Percentiles rank a stretch among this genome's conserved stretches.
Evolutionary conservation across 2,888 invertebrate species (phyloP).

Genomic region (Rhingia rostrata): DNA sequence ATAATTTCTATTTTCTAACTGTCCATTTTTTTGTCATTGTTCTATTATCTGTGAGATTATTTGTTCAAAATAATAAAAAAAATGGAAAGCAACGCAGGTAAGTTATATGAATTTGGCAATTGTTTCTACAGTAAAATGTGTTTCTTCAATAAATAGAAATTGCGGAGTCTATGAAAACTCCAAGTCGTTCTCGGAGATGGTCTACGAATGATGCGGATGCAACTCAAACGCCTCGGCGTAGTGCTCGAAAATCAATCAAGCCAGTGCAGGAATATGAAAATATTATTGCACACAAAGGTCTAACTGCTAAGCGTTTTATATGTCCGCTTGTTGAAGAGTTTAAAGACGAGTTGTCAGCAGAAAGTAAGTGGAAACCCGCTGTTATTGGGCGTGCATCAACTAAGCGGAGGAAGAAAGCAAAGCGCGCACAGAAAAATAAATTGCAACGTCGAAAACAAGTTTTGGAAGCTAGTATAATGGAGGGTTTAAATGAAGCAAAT

Average conservation of each 20-base stretch:
- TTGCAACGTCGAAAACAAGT: conserved; percentile 28
- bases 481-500: not conserved
- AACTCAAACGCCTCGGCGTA: conserved; percentile 78
- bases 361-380: conserved; percentile 77
- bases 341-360: conserved; percentile 17
- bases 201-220: not conserved
- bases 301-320: conserved; percentile 21
- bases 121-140: not conserved
- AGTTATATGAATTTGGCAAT: not conserved
- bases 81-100: conserved; percentile 45
- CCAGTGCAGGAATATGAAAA: conserved; percentile 79
- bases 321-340: not conserved
- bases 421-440: conserved; percentile 24
- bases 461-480: conserved; percentile 4
- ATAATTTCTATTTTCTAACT: not conserved
- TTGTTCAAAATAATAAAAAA: not conserved
- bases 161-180: conserved; percentile 35
- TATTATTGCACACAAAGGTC: conserved; percentile 76
- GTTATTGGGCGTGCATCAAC: conserved; percentile 78
- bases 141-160: not conserved
- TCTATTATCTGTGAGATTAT: not conserved
- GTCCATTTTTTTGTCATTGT: not conserved
- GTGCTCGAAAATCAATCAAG: conserved; percentile 79
- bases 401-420: conserved; percentile 76
- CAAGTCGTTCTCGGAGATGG: conserved; percentile 12